Base-by-base conservation (phyloP, 2,113 vertebrate genomes). In the Aegypius monachus region DNA sequence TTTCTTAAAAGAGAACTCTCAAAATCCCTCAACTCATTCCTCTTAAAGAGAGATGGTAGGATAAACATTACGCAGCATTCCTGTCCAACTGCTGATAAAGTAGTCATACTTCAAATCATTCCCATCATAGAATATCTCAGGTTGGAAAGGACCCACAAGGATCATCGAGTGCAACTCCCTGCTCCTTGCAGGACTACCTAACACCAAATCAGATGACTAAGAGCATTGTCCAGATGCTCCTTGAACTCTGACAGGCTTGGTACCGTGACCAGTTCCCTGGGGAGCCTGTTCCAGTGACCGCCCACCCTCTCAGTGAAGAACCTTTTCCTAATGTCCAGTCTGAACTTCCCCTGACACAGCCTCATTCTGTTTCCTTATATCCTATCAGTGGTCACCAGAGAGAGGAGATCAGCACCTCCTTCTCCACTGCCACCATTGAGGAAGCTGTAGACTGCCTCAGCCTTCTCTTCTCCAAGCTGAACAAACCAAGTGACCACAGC, bases 211-310 rank as follows among this genome's bases (percentile, higher is more conserved):
- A 6, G 31, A 16, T 59, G 23, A 16, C 25, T 42, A 45, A 73
- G 23, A 59, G 23, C 7, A 0, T 80, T 1, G 0, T 73, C 45
- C 9, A 22, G 23, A 53, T 1, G 3, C 21, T 65, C 45, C 45
- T 15, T 61, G 62, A 75, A 53, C 70, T 82, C 55, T 53, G 22
- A 32, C 19, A 53, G 70, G 18, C 38, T 75, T 53, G 45, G 16
- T 65, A 31, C 16, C 0, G 0, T 58, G 29, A 53, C 19, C 19
- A 2, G 13, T 48, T 56, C 19, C 22, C 15, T 67, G 53, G 27
- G 43, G 5, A 67, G 3, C 23, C 18, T 58, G 16, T 36, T 67
- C 23, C 27, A 11, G 34, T 38, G 62, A 45, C 32, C 3, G 0
- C 6, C 10, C 13, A 31, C 15, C 13, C 34, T 40, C 16, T 67